Evolutionary conservation across 1,140 invertebrate species (phyloP), one percentile per base, ranked within the genome.

Genomic region (Chymomyza costata): DNA sequence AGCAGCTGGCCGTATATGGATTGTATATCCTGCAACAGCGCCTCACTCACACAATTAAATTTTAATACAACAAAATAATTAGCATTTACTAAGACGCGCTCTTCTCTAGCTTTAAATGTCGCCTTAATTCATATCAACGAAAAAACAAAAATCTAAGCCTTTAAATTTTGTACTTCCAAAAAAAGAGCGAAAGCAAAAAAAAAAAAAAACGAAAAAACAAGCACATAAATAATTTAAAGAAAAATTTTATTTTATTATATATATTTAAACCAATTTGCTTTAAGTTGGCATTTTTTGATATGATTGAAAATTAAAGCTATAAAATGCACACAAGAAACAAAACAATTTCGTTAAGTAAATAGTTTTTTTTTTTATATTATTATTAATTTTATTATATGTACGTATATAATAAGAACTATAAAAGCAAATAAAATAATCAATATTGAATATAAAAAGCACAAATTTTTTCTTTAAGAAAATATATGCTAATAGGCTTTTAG

Each of bases 381-480:
- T n/a, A n/a, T 55, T 48, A 49, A 44, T 32, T 39, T 55, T 65
- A 66, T 38, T 61, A 74, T 65, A 55, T 58, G 40, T 62, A 76
- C 62, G 70, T 76, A 76, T 69, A 76, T 70, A 65, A 74, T 58
- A 63, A 39, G 56, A 55, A 73, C 59, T 67, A 74, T 62, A 59
- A 60, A 67, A 67, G 43, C 53, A 55, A 69, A 69, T 55, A 63
- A 63, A 51, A 73, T 63, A 76, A 76, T 76, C 76, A 74, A 74
- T 45, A 74, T 68, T 56, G 54, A 69, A 74, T 76, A 76, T 69
- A 58, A 25, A 25, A 25, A 3, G 64, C 35, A 67, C 5, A 0
- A 10, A 7, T 1, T 17, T 2, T 48, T 17, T 38, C n/a, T n/a
- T n/a, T n/a, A n/a, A n/a, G n/a, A n/a, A n/a, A n/a, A n/a, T n/a